Evolutionary conservation across 2,797 vertebrate genomes (phyloP).

Genomic region (Xiphophorus birchmanni): DNA sequence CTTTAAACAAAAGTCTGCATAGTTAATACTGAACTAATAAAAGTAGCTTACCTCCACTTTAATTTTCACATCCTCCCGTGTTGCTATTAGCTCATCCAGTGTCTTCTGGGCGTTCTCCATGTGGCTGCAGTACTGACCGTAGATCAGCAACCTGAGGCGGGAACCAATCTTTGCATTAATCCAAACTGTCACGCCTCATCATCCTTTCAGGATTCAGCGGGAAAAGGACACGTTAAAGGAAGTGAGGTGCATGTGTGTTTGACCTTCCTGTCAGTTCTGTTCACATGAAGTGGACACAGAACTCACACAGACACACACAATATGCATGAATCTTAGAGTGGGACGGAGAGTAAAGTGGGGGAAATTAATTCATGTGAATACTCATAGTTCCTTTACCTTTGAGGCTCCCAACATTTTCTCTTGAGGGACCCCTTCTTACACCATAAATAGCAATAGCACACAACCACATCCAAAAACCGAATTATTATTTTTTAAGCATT

Average conservation of each 20-base stretch:
- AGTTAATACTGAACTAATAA: background rate
- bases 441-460: background rate
- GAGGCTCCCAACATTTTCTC: background rate
- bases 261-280: background rate
- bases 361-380: background rate
- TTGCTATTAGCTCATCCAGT: slow-evolving; percentile 90
- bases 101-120: slow-evolving; percentile 96
- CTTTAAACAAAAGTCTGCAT: background rate
- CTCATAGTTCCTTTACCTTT: background rate
- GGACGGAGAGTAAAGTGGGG: background rate
- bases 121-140: slow-evolving; percentile 97
- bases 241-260: background rate
- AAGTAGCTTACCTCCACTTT: slow-evolving; percentile 91
- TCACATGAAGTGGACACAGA: background rate
- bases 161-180: slow-evolving; percentile 20
- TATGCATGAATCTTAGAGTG: background rate
- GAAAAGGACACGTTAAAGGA: slow-evolving; percentile 2
- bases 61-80: slow-evolving; percentile 89
- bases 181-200: background rate
- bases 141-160: slow-evolving; percentile 89
- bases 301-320: background rate
- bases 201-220: background rate
- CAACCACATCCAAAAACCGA: background rate
- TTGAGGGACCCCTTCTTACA: background rate
- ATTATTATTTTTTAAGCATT: too few relatives aligned